phyloP scores from a whole-genome alignment of 2,888 invertebrate genomes.

The Sarcophaga variegata region DNA sequence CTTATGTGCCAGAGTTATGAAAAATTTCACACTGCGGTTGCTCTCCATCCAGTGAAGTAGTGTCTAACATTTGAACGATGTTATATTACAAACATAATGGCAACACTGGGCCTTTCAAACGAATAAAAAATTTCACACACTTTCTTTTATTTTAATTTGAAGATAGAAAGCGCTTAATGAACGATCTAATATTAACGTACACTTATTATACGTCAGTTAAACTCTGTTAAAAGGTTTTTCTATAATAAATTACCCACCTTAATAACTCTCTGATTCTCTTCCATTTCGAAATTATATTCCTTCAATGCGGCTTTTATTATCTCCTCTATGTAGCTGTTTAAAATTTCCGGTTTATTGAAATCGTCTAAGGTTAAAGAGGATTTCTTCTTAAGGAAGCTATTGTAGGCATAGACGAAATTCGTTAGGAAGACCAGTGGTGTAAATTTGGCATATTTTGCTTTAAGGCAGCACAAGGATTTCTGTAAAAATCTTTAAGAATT shows the following conservation, averaged over 20 bases:
- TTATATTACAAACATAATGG: too few relatives aligned
- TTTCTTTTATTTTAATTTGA: too few relatives aligned
- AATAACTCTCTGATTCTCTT: constrained; percentile 72
- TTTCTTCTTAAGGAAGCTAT: constrained; percentile 72
- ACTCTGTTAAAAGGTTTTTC: too few relatives aligned
- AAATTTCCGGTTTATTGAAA: constrained; percentile 21
- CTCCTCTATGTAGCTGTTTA: constrained; percentile 51
- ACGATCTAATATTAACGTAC: too few relatives aligned
- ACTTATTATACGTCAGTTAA: too few relatives aligned
- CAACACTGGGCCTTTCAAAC: too few relatives aligned
- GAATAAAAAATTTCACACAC: too few relatives aligned
- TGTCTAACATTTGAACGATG: too few relatives aligned
- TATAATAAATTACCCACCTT: constrained; percentile 66
- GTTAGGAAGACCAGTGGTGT: constrained; percentile 80
- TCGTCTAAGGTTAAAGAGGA: constrained; percentile 8
- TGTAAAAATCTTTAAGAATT: constrained; percentile 75
- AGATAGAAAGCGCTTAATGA: too few relatives aligned
- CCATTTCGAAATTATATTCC: constrained; percentile 68
- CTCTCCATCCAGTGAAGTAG: too few relatives aligned
- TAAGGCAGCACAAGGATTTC: constrained; percentile 76
- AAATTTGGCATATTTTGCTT: constrained; percentile 80
- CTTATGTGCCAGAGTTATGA: too few relatives aligned
- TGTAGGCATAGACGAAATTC: constrained; percentile 79
- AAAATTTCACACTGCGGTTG: too few relatives aligned
- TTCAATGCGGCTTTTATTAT: constrained; percentile 70